Conservation (phyloP, 2,113 vertebrate species). For the Amia ocellicauda region DNA sequence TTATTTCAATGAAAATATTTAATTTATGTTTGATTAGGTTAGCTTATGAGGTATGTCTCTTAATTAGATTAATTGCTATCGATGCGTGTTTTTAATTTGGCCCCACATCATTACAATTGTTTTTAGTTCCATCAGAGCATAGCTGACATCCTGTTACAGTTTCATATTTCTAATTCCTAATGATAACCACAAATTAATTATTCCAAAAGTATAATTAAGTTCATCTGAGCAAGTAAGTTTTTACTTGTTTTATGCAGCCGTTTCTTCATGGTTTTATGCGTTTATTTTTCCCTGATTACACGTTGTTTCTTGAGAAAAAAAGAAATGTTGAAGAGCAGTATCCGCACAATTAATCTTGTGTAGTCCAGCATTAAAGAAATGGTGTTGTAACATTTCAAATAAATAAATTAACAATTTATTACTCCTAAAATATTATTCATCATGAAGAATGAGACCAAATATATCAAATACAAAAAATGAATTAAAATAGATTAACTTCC, state of each 20-base stretch:
- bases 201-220: background rate
- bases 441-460: too few species aligned
- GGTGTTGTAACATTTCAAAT: too few species aligned
- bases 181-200: slow-evolving; percentile 5
- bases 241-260: background rate
- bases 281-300: background rate
- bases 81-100: background rate
- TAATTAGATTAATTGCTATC: slow-evolving; percentile 4
- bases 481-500: too few species aligned
- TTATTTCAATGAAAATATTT: background rate
- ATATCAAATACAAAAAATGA: too few species aligned
- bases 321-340: too few species aligned
- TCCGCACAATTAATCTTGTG: too few species aligned
- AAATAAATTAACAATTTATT: too few species aligned
- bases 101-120: slow-evolving; percentile 2
- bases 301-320: too few species aligned
- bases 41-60: background rate
- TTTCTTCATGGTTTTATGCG: background rate
- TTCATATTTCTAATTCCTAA: slow-evolving; percentile 8
- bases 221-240: background rate
- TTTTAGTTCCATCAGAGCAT: background rate
- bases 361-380: too few species aligned
- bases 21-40: background rate
- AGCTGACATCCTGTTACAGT: slow-evolving; percentile 4
- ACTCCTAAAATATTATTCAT: too few species aligned